A percentile compares a stretch with the other conserved stretches of the same genome.
Evolutionary conservation across 1,140 invertebrate genomes (phyloP).

Genomic region (Phymorhynchus buccinoides): DNA sequence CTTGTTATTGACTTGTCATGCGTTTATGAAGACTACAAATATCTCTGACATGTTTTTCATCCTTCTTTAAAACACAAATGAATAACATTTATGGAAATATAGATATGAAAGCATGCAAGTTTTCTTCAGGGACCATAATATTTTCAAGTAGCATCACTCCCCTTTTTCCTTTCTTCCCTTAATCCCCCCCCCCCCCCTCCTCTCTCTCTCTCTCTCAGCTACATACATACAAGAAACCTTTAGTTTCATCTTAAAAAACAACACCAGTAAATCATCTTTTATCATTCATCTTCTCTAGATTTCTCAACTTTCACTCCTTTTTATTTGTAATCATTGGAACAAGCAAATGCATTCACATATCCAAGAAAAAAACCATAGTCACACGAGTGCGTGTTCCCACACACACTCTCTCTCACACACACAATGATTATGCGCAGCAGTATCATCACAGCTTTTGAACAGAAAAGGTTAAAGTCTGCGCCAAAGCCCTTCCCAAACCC

Average conservation of each 20-base stretch:
- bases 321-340: not conserved
- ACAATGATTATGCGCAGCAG: not conserved
- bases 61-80: no score
- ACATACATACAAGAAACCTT: not conserved
- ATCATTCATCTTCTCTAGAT: not conserved
- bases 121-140: no score
- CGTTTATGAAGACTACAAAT: no score
- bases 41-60: no score
- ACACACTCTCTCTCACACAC: no score
- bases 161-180: not conserved
- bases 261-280: not conserved
- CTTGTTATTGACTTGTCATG: no score
- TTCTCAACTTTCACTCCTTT: not conserved
- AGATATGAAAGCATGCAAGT: no score
- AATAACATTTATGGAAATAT: no score
- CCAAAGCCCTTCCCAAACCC: not conserved
- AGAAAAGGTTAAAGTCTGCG: not conserved
- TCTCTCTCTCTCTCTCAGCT: slow-evolving; percentile 18
- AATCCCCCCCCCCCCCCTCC: not conserved
- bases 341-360: no score
- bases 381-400: not conserved
- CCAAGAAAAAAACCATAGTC: no score
- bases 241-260: not conserved
- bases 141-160: no score
- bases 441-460: no score